A percentile compares a stretch with the other conserved stretches of the same genome.
Evolutionary conservation across 2,888 invertebrate species (phyloP).

Genomic region (Sepioteuthis lessoniana): DNA sequence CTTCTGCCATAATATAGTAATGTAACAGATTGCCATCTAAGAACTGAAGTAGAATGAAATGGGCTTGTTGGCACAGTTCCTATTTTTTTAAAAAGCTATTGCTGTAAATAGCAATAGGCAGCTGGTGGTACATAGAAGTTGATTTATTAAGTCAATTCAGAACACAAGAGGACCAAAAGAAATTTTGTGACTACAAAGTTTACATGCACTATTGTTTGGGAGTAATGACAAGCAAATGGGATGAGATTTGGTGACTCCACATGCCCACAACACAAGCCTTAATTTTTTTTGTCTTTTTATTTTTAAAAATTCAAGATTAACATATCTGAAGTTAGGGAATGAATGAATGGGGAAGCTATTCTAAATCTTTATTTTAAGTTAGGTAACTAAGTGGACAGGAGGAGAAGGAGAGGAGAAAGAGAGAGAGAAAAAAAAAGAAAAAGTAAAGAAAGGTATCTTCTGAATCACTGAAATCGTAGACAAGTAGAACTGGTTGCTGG

Average conservation of each 20-base stretch:
- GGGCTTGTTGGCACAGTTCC: neutral
- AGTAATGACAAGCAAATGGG: neutral
- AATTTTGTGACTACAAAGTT: neutral
- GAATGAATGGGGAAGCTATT: neutral
- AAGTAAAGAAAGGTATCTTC: too few relatives aligned
- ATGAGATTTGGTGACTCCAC: neutral
- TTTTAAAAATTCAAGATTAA: neutral
- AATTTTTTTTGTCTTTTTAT: neutral
- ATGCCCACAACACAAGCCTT: constrained; percentile 8
- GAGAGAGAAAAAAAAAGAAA: too few relatives aligned
- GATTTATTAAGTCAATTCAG: neutral
- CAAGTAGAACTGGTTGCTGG: neutral
- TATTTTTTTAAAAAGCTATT: neutral
- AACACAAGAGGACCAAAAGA: neutral
- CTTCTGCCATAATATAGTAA: neutral
- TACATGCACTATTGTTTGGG: neutral
- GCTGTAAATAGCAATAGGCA: neutral
- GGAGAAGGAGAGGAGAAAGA: neutral
- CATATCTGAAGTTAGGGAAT: neutral
- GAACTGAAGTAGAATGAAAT: neutral
- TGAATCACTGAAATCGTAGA: constrained; percentile 20
- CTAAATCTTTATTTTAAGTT: neutral
- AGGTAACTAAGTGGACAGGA: neutral
- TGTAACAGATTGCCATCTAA: neutral
- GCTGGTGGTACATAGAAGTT: neutral